phyloP scores from a whole-genome alignment of 2,888 invertebrate genomes.

The Protophormia terraenovae region DNA sequence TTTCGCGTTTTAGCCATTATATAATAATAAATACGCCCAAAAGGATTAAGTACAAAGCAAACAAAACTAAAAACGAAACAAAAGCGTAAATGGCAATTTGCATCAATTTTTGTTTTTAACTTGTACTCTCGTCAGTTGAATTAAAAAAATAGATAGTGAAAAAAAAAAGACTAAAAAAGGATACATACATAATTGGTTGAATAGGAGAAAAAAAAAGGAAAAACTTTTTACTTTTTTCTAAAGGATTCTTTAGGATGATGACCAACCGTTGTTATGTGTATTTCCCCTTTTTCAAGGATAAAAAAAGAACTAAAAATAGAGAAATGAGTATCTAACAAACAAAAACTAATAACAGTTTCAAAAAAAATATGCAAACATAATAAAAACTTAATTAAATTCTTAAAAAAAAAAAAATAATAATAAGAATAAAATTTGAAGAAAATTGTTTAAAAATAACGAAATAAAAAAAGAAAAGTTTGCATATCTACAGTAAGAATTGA shows the following conservation, averaged over 20 bases:
- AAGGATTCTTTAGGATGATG: constrained; percentile 19
- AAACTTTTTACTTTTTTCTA: constrained; percentile 20
- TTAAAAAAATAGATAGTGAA: background rate
- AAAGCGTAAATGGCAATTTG: constrained; percentile 58
- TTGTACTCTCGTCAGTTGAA: background rate
- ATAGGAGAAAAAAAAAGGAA: background rate
- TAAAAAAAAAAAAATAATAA: constrained; percentile 72
- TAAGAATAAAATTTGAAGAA: too few relatives aligned
- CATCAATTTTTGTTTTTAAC: constrained; percentile 17
- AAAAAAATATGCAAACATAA: constrained; percentile 72
- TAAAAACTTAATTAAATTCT: constrained; percentile 77
- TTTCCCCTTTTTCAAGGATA: background rate
- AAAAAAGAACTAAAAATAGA: too few relatives aligned
- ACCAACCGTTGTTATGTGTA: background rate
- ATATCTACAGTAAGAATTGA: too few relatives aligned
- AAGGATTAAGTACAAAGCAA: constrained; percentile 64
- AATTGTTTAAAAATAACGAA: background rate
- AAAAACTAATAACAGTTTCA: constrained; percentile 53
- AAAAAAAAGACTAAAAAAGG: background rate
- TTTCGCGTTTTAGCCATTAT: background rate
- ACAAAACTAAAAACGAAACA: constrained; percentile 53
- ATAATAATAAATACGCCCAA: constrained; percentile 40
- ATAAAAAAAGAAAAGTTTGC: constrained; percentile 21
- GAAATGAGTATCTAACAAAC: constrained; percentile 42
- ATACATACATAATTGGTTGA: background rate